Evolutionary conservation across 2,113 vertebrate genomes (phyloP).

Genomic region (Rousettus leschenaultii): DNA sequence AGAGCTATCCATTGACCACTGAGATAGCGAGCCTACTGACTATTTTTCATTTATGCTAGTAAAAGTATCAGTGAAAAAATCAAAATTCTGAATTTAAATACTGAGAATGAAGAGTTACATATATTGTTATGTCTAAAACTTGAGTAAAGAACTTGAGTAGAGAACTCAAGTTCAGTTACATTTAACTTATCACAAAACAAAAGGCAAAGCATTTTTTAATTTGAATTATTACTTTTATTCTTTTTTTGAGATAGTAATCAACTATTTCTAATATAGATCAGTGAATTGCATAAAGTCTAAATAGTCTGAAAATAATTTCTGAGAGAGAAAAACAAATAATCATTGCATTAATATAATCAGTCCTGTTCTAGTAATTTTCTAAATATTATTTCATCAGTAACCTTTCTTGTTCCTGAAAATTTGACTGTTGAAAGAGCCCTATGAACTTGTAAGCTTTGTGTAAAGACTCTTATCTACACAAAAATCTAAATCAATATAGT

Average conservation of each 20-base stretch:
- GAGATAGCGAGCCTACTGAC: not conserved
- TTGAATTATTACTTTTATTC: not conserved
- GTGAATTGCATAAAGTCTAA: not conserved
- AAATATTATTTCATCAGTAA: not conserved
- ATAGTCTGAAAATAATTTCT: not conserved
- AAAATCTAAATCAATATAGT: not conserved
- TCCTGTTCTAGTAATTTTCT: not conserved
- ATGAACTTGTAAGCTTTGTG: not conserved
- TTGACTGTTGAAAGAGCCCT: not conserved
- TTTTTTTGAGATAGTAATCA: not conserved
- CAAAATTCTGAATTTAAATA: not conserved
- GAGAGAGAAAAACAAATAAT: not conserved
- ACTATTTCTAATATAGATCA: not conserved
- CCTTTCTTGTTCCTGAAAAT: not conserved
- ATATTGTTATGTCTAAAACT: not conserved
- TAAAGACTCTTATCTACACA: not conserved
- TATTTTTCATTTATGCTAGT: not conserved
- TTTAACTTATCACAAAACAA: not conserved
- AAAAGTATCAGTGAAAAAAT: not conserved
- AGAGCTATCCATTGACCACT: not conserved
- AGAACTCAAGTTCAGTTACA: not conserved
- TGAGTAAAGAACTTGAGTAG: not conserved
- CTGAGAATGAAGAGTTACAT: not conserved
- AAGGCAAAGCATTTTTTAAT: not conserved
- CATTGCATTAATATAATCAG: not conserved